Conservation (phyloP, 2,113 vertebrate genomes). For the Lonchura striata region DNA sequence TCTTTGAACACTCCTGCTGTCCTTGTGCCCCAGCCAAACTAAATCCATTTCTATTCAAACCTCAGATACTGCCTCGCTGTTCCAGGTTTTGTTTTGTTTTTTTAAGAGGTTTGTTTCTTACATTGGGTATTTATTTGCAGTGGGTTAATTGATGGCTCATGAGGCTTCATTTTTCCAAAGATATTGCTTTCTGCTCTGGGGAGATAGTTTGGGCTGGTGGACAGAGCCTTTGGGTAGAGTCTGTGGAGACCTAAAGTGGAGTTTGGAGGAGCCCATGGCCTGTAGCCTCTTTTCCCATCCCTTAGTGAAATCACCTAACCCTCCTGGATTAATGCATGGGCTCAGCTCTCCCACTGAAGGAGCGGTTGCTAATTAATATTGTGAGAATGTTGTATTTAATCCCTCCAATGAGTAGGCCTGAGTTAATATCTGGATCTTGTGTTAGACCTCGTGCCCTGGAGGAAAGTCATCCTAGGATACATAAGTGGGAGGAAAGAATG, state of each 20-base stretch:
- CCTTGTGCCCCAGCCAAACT: slow-evolving; percentile 43
- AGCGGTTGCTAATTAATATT: background rate
- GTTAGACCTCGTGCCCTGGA: background rate
- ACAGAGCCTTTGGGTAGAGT: background rate
- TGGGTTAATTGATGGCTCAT: background rate
- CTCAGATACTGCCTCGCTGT: background rate
- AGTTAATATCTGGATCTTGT: background rate
- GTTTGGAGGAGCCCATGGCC: background rate
- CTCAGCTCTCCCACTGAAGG: background rate
- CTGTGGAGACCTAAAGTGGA: background rate
- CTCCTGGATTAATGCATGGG: background rate
- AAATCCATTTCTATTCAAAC: slow-evolving; percentile 52
- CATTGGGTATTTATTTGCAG: background rate
- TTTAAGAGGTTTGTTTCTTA: slow-evolving; percentile 1
- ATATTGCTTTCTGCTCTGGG: background rate
- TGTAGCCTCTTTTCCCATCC: background rate
- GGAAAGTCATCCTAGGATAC: background rate
- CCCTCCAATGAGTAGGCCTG: background rate
- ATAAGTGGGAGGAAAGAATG: background rate
- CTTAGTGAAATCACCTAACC: background rate
- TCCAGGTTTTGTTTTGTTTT: slow-evolving; percentile 16
- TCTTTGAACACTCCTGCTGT: slow-evolving; percentile 4
- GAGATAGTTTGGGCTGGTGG: background rate
- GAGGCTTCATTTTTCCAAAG: background rate
- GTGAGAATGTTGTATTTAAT: background rate